Base-by-base conservation (phyloP, 2,797 vertebrate species). In the Huso huso region DNA sequence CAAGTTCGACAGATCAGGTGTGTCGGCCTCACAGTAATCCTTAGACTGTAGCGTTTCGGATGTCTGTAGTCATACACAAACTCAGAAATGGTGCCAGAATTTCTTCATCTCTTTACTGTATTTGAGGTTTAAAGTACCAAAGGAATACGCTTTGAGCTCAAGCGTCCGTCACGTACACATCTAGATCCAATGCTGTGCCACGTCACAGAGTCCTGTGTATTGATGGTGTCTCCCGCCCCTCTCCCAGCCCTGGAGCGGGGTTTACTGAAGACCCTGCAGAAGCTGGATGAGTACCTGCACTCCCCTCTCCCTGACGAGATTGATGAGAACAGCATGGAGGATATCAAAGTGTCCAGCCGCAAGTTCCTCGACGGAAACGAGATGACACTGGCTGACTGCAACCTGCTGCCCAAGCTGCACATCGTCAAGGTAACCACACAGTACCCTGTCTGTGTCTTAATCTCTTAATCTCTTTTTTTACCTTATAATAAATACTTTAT, bases 341-440 rank as follows among this genome's bases (percentile, higher is more conserved):
- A 99, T 6, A 61, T 95, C 61, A 78, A 91, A 8, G 73, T 84
- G 15, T 98, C 95, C 61, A 87, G 73, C 6, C 93, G 96, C 70
- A 95, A 84, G 67, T 99, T 98, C 79, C 73, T 99, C 83, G 97
- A 99, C 0, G 97, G 97, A 3, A 91, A 97, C 0, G 94, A 98
- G 72, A 98, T 99, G 95, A 99, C 97, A 0, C 67, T 99, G 73
- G 95, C 96, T 0, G 96, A 99, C 81, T 99, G 97, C 74, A 99
- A 98, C 87, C 85, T 99, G 79, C 90, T 99, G 64, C 96, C 96
- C 66, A 99, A 99, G 68, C 89, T 99, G 69, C 97, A 99, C 78
- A 99, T 99, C 61, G 94, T 99, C 73, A 99, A 98, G 93, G 97
- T 97, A 61, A 57, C 55, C 6, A 11, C 55, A n/a, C 10, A 2